Conservation (phyloP, 2,797 vertebrate species). For the Enoplosus armatus region DNA sequence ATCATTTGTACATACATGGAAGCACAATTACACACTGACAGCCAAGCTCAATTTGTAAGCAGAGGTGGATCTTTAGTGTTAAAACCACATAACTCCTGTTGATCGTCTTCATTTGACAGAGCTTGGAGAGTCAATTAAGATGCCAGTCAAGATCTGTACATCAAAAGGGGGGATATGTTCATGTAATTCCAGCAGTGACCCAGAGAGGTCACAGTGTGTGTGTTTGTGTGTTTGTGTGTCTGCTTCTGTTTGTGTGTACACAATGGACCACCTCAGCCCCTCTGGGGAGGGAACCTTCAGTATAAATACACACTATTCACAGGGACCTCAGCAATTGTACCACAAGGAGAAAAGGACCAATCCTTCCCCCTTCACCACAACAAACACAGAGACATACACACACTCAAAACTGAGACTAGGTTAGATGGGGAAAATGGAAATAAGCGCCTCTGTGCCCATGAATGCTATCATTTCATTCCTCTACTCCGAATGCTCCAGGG, state of each 20-base stretch:
- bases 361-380: conserved; percentile 24
- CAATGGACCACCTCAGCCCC: conserved; percentile 48
- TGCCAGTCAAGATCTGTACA: conserved; percentile 43
- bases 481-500: conserved; percentile 97
- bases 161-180: conserved; percentile 49
- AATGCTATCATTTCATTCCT: conserved; percentile 96
- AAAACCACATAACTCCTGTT: conserved; percentile 37
- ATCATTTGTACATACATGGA: conserved; percentile 35
- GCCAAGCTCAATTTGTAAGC: conserved; percentile 16
- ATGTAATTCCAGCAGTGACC: conserved; percentile 58
- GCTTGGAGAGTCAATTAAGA: conserved; percentile 63
- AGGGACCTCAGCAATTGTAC: conserved; percentile 53
- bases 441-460: conserved; percentile 90
- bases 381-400: conserved; percentile 30
- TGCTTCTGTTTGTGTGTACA: conserved; percentile 56
- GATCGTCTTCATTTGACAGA: conserved; percentile 49
- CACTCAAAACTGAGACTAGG: conserved; percentile 45
- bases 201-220: conserved; percentile 64
- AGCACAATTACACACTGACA: conserved; percentile 30
- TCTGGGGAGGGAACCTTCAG: conserved; percentile 56
- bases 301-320: conserved; percentile 63
- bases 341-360: conserved; percentile 58
- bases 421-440: conserved; percentile 89
- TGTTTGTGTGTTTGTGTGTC: conserved; percentile 43
- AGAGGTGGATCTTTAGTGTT: conserved; percentile 11